phyloP scores from a whole-genome alignment of 2,113 vertebrate species.

The Colius striatus region DNA sequence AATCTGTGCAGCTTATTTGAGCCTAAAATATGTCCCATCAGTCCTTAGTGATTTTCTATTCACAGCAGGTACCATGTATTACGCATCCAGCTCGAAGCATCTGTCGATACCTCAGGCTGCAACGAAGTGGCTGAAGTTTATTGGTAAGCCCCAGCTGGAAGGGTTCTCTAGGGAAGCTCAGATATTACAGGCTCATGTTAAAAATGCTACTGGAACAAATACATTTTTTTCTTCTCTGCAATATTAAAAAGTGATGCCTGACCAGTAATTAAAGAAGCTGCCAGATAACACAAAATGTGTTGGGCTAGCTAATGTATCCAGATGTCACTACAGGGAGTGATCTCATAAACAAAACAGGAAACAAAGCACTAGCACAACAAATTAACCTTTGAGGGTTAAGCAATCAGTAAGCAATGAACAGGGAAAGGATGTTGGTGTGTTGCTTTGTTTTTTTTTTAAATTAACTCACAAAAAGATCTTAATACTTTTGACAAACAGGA shows the following conservation, averaged over 20 bases:
- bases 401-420: not conserved
- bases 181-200: constrained; percentile 45
- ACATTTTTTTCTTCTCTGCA: constrained; percentile 57
- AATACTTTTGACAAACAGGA: not conserved
- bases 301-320: constrained; percentile 41
- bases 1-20: not conserved
- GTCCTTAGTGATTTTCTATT: constrained; percentile 29
- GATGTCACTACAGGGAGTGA: constrained; percentile 52
- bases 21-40: constrained; percentile 23
- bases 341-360: constrained; percentile 37
- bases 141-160: constrained; percentile 37
- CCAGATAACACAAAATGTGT: constrained; percentile 40
- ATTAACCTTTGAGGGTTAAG: constrained; percentile 58
- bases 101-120: constrained; percentile 68
- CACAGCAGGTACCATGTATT: constrained; percentile 44
- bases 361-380: constrained; percentile 36
- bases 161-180: constrained; percentile 49
- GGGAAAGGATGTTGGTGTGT: not conserved
- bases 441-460: not conserved
- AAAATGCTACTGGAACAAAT: constrained; percentile 61
- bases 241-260: constrained; percentile 64
- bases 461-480: not conserved
- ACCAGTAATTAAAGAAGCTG: constrained; percentile 62
- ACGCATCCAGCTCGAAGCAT: constrained; percentile 58
- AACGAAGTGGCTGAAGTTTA: constrained; percentile 46